Evolutionary conservation across 2,888 invertebrate genomes (phyloP), one percentile per base, ranked within the genome.

Genomic region (Ophion ellenae): DNA sequence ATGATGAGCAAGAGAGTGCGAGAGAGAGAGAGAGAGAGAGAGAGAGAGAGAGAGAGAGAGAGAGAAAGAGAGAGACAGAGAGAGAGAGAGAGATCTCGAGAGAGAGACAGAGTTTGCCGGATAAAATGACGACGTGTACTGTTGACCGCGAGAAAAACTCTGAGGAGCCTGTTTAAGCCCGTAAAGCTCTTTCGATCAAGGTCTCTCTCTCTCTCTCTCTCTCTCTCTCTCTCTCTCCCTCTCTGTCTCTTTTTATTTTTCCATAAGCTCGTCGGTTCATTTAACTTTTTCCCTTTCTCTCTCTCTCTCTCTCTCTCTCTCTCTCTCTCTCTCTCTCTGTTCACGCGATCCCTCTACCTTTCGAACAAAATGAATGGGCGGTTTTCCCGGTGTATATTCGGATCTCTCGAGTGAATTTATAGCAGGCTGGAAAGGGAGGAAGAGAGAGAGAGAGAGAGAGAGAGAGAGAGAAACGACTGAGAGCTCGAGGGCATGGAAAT

Each of bases 401-500:
- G 83, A 83, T 85, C 76, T 86, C 80, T 74, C 83, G 83, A 45
- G 85, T 77, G 85, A 86, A 86, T 86, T 86, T 86, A 86, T 86
- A 77, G 85, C 75, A 36, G 75, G 28, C 2, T 2, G 2, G 28
- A 24, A 57, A 59, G 64, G 28, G 45, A 32, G 59, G 57, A 4
- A 59, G 7, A 36, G 32, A 17, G 59, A 67, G 11, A 45, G 59
- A 63, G 53, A 53, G 63, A 63, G 45, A 45, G 45, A 59, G 14
- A 36, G 32, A 17, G 59, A 67, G 11, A 45, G 59, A 53, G 53
- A 53, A 71, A 53, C 64, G 84, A 61, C 69, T n/a, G 61, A 66
- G 74, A 64, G 70, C 63, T 61, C 53, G 77, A 88, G 86, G 88
- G 86, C 90, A 88, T 87, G 89, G 89, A 91, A 91, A 92, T 92